Evolutionary conservation across 2,888 invertebrate species (phyloP).

Genomic region (Epistrophe eligans): DNA sequence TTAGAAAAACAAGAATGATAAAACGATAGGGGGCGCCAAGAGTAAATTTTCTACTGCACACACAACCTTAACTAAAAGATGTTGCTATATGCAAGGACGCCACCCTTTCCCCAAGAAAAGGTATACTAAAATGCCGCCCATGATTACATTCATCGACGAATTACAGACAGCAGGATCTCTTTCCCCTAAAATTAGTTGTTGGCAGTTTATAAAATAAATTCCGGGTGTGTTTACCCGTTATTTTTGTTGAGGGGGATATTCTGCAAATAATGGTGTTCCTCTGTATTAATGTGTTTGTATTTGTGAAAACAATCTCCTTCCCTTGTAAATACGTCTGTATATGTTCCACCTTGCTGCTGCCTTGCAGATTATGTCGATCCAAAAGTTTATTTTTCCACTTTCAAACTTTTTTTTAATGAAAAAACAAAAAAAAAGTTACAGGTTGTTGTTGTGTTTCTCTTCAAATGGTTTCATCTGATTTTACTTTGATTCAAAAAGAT

Average conservation of each 20-base stretch:
- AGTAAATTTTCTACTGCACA: constrained; percentile 5
- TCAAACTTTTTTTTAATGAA: background rate
- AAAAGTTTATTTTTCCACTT: background rate
- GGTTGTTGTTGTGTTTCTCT: constrained; percentile 1
- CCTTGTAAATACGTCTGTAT: constrained; percentile 31
- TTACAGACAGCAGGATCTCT: constrained; percentile 58
- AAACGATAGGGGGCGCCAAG: constrained; percentile 32
- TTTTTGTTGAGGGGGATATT: constrained; percentile 28
- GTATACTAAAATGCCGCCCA: constrained; percentile 32
- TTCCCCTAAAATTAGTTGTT: constrained; percentile 58
- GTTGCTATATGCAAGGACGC: constrained; percentile 39
- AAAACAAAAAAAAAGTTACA: background rate
- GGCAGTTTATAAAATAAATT: constrained; percentile 63
- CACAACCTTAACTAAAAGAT: constrained; percentile 24
- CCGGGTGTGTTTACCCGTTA: constrained; percentile 47
- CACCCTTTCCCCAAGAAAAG: constrained; percentile 28
- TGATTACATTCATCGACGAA: constrained; percentile 65
- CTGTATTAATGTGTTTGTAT: background rate
- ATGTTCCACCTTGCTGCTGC: constrained; percentile 1
- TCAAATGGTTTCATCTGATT: constrained; percentile 5
- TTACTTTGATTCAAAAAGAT: background rate
- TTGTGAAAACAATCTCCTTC: constrained; percentile 37
- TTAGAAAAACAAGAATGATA: constrained; percentile 7
- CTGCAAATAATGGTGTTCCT: constrained; percentile 15
- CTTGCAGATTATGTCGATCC: constrained; percentile 46